These are phyloP conservation scores for Mactra quadrangularis DNA, from an alignment of 1,140 invertebrate species.

Conservation along the genomic window DNA sequence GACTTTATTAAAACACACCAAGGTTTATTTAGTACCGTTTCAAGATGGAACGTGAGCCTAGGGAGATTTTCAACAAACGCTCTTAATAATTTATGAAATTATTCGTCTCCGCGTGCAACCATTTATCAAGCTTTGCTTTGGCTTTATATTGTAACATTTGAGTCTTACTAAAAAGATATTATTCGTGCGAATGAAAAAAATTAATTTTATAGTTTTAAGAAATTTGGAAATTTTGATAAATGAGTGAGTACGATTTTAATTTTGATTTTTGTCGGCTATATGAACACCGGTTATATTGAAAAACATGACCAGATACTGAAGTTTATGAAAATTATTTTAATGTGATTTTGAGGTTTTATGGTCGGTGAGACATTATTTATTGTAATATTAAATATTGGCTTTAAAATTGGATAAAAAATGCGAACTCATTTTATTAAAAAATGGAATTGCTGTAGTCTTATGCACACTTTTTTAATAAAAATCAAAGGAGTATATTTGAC, in stretches of 20 bases:
- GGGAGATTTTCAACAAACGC: constrained; percentile 48
- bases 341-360: not conserved
- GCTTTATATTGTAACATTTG: constrained; percentile 37
- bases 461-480: no score
- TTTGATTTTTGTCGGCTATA: constrained; percentile 45
- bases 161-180: constrained; percentile 14
- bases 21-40: constrained; percentile 52
- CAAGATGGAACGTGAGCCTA: constrained; percentile 44
- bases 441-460: no score
- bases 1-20: constrained; percentile 61
- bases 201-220: constrained; percentile 59
- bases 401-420: no score
- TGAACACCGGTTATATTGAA: not conserved
- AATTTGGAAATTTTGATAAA: constrained; percentile 57
- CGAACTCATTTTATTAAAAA: no score
- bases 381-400: no score
- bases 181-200: constrained; percentile 43
- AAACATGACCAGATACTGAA: constrained; percentile 16
- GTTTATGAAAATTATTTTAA: constrained; percentile 11
- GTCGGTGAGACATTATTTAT: no score
- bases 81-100: constrained; percentile 47
- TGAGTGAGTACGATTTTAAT: constrained; percentile 45
- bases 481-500: no score
- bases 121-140: constrained; percentile 56
- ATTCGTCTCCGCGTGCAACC: constrained; percentile 22